A percentile compares a stretch with the other conserved stretches of the same genome.
Conservation (phyloP, 2,113 vertebrate species). For the Vidua chalybeata region DNA sequence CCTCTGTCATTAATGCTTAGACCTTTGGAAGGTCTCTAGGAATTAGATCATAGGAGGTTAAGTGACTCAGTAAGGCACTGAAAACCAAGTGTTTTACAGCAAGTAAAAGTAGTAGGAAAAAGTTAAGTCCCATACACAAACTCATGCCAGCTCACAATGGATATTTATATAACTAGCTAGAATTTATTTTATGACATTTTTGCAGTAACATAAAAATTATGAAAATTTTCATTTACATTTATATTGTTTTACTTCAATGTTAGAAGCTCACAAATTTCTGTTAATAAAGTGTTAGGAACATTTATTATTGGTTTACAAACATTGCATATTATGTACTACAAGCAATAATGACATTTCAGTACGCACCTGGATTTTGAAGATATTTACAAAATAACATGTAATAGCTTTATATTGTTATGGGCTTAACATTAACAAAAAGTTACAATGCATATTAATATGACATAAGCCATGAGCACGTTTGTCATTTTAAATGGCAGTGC, state of each 20-base stretch:
- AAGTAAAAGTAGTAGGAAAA: background rate
- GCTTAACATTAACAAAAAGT: background rate
- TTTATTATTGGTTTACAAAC: background rate
- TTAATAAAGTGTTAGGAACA: background rate
- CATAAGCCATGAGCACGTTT: background rate
- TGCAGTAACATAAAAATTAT: background rate
- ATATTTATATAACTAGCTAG: background rate
- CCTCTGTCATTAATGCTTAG: background rate
- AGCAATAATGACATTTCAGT: background rate
- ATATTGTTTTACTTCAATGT: background rate
- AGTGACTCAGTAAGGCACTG: background rate
- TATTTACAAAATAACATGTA: background rate
- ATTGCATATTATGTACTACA: background rate
- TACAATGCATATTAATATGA: background rate
- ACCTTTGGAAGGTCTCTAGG: background rate
- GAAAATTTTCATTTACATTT: background rate
- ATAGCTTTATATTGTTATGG: background rate
- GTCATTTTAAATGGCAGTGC: background rate
- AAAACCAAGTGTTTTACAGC: background rate
- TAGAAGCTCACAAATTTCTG: background rate
- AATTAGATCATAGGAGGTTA: background rate
- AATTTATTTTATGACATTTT: background rate
- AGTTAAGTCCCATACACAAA: background rate
- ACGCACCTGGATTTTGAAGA: background rate
- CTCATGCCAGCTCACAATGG: background rate